These are phyloP conservation scores for Nylanderia fulva DNA, from an alignment of 1,140 invertebrate species.

Conservation along the genomic window DNA sequence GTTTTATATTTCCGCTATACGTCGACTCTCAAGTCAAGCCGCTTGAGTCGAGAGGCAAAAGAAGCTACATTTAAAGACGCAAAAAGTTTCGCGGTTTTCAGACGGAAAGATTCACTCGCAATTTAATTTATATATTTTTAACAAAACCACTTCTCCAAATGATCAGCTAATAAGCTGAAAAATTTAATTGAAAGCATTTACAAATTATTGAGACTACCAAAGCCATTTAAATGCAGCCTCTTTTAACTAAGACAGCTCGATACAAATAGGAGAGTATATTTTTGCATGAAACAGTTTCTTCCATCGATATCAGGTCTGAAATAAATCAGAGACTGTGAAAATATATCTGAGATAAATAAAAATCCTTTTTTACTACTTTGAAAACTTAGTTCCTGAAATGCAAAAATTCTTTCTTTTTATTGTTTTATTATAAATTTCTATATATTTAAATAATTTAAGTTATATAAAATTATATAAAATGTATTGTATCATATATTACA, in stretches of 20 bases:
- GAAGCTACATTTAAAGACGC: constrained; percentile 9
- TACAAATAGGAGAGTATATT: constrained; percentile 8
- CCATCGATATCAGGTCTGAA: not conserved
- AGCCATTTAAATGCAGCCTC: constrained; percentile 8
- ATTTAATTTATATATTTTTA: constrained; percentile 22
- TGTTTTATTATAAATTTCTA: not conserved
- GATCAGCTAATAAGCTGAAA: constrained; percentile 22
- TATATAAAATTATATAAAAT: too few relatives aligned
- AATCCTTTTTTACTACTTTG: not conserved
- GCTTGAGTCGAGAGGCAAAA: not conserved
- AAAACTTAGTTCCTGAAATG: not conserved
- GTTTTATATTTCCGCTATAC: not conserved
- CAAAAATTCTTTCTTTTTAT: not conserved
- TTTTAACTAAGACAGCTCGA: not conserved
- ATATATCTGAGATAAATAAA: not conserved
- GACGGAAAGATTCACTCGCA: not conserved
- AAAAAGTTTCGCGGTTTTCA: constrained; percentile 26
- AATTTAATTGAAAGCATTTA: constrained; percentile 38
- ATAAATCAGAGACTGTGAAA: constrained; percentile 10
- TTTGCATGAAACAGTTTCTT: not conserved
- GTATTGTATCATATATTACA: too few relatives aligned
- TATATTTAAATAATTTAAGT: too few relatives aligned
- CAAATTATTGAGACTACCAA: constrained; percentile 16
- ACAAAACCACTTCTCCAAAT: not conserved
- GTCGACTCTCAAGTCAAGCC: not conserved